phyloP scores from a whole-genome alignment of 92 coral and sea anemone species.

The Porites cylindrica region DNA sequence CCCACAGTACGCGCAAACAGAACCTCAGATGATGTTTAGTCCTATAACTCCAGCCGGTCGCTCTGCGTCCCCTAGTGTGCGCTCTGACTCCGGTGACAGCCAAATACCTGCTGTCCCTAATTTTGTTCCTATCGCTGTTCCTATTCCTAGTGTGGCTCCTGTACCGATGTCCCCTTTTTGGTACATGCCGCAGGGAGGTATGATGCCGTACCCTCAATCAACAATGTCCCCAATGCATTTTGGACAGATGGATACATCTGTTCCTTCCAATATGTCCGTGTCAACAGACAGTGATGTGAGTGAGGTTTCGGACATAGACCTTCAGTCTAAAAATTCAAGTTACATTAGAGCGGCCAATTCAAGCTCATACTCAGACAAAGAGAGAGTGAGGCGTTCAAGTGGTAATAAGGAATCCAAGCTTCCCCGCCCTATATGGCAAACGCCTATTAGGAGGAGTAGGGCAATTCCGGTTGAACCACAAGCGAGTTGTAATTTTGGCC shows the following conservation, averaged over 20 bases:
- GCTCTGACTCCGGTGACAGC: constrained; percentile 21
- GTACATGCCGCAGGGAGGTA: constrained; percentile 82
- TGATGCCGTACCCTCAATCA: constrained; percentile 74
- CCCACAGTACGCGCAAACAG: constrained; percentile 48
- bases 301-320: not conserved
- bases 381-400: constrained; percentile 10
- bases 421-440: constrained; percentile 81
- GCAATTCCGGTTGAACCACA: constrained; percentile 11
- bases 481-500: not conserved
- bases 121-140: constrained; percentile 84
- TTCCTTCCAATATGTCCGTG: constrained; percentile 23
- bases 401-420: constrained; percentile 58
- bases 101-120: constrained; percentile 37
- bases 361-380: not conserved
- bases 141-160: constrained; percentile 67
- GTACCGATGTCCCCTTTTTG: constrained; percentile 74
- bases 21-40: constrained; percentile 66
- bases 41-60: constrained; percentile 85
- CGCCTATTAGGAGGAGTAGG: constrained; percentile 35
- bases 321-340: constrained; percentile 6
- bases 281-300: constrained; percentile 25
- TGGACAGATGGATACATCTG: constrained; percentile 44
- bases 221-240: constrained; percentile 60
- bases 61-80: constrained; percentile 40
- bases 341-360: constrained; percentile 2